Evolutionary conservation across 1,140 invertebrate species (phyloP), one percentile per base, ranked within the genome.

Genomic region (Drosophila neocordata): DNA sequence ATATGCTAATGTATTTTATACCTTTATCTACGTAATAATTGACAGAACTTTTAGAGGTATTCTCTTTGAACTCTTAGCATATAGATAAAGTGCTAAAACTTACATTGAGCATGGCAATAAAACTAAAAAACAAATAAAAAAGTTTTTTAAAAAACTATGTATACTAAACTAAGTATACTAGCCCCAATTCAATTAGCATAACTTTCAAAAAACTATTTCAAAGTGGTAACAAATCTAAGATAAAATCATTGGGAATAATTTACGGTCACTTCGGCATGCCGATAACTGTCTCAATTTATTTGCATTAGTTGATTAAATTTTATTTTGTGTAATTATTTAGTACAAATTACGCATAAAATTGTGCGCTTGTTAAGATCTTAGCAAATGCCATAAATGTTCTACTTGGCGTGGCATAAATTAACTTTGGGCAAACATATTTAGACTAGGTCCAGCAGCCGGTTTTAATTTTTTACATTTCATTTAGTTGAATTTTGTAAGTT

Each of bases 291-390:
- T 22, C 63, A 74, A 78, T 78, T 77, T 67, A 78, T 78, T 82
- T 65, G 63, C 65, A 82, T 82, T 77, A 55, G 34, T 71, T 63
- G 11, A 8, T 51, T 34, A 13, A 52, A 48, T 41, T 65, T 65
- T 48, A 59, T 22, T 44, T 58, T 44, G n/a, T 44, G 66, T 71
- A 9, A 48, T 75, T 71, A 78, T 51, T 78, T 79, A 74, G 70
- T 75, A 70, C 68, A 78, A 83, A 77, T 82, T 59, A 74, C 70
- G 70, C 79, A 82, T 82, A 69, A 82, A 82, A 74, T 77, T 73
- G n/a, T 20, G 63, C 13, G 60, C 57, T 60, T 82, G 74, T 75
- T 78, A 65, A 71, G 57, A 71, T 78, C 64, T 8, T 27, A 62
- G 44, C 59, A 38, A 74, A 77, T 78, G 79, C 70, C 67, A 70